Evolutionary conservation across 1,140 invertebrate genomes (phyloP), one percentile per base, ranked within the genome.

Genomic region (Platyscapa corneri): DNA sequence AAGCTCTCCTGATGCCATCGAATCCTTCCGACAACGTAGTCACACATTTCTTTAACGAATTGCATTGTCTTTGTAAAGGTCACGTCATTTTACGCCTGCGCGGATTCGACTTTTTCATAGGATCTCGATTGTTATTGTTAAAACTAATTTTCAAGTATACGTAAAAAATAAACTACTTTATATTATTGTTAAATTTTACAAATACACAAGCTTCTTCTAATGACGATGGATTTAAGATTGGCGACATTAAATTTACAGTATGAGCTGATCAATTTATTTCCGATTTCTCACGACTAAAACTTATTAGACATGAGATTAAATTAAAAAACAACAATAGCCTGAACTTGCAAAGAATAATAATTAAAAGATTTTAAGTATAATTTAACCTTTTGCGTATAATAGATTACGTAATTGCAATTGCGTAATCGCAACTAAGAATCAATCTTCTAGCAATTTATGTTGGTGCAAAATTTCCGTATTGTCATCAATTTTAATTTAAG

Each of bases 1-100:
- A 83, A 74, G 42, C 82, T 77, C 82, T 49, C 23, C 42, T 37
- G 82, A 83, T 77, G 46, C 37, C 3, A 37, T 76, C 56, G 74
- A 76, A 60, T 72, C 30, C 1, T 42, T 16, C 3, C 34, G 12
- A 18, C 23, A n/a, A 75, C 56, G 27, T 27, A 60, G n/a, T 3
- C 30, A 42, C 60, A 67, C 34, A 37, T 65, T 42, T 81, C 27
- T 3, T n/a, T 42, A 70, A 30, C 34, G 20, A 32, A 80, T n/a
- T 60, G 20, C 3, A 65, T 80, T 60, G 64, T n/a, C 32, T 78
- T 64, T 23, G 34, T 32, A 18, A 32, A 37, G 34, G 12, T n/a
- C 32, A 12, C 64, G 49, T 32, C 6, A 20, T 53, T 53, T 77
- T 42, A 56, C 30, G 20, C 53, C 18, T 6, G 27, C 30, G 42